Conservation (phyloP, 2,888 invertebrate genomes). For the Ashinkailepas kermadecensis region DNA sequence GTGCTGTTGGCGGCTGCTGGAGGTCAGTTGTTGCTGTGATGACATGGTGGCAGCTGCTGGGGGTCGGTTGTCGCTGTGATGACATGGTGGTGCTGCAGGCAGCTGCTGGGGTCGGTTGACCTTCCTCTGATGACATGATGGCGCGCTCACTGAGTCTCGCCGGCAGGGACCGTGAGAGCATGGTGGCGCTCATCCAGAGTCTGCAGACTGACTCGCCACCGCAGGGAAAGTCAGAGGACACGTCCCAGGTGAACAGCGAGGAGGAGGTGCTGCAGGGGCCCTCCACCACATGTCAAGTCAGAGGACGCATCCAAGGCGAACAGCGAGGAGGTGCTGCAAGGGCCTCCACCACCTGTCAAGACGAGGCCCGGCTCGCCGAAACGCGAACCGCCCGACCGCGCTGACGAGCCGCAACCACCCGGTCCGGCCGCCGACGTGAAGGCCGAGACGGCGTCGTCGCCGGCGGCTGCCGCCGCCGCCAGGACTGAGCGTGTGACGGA, state of each 20-base stretch:
- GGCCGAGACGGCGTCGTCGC: neutral
- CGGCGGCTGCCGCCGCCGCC: neutral
- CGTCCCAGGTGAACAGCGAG: conserved; percentile 4
- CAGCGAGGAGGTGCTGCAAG: too few species aligned
- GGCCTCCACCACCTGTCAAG: too few species aligned
- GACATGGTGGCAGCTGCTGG: too few species aligned
- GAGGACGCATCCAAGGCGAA: too few species aligned
- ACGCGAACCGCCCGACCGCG: neutral
- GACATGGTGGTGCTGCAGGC: too few species aligned
- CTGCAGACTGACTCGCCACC: conserved; percentile 5
- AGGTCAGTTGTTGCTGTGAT: too few species aligned
- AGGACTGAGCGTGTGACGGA: neutral
- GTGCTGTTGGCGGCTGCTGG: too few species aligned
- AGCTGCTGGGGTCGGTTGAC: too few species aligned
- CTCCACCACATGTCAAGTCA: too few species aligned
- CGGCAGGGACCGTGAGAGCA: neutral
- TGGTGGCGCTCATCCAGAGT: neutral
- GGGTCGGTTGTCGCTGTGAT: too few species aligned
- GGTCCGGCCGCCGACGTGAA: neutral
- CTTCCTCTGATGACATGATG: too few species aligned
- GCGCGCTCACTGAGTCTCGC: too few species aligned
- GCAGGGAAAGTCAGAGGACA: neutral
- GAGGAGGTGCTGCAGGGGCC: conserved; percentile 17
- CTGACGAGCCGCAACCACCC: neutral
- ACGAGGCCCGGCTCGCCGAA: neutral